Evolutionary conservation across 2,888 invertebrate species (phyloP), one percentile per base, ranked within the genome.

Genomic region (Macrosiphum euphorbiae): DNA sequence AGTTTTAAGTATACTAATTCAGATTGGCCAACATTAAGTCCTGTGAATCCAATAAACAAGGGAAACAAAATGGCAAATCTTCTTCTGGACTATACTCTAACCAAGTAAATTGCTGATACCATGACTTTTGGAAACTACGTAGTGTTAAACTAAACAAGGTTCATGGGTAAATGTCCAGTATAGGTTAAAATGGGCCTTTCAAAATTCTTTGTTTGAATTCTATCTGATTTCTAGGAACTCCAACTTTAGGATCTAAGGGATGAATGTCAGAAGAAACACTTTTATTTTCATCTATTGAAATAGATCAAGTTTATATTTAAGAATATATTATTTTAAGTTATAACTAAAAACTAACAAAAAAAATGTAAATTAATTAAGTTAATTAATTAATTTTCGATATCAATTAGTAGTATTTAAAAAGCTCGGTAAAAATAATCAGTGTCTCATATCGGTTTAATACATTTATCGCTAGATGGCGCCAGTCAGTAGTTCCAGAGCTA

Each of bases 91-190:
- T 78, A n/a, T 78, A 78, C 28, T 78, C 84, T 85, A 85, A 85
- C 84, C 85, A 85, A 85, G 44, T 85, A 85, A 44, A 85, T 44
- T 85, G 84, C 41, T 85, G 41, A 24, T 85, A 85, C 84, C 28
- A 41, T 41, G 84, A 41, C 20, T 41, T 35, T 84, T 84, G 84
- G n/a, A 84, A 84, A 84, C 84, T 85, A 85, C 44, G 85, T 13
- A 44, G 28, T 85, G n/a, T 26, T 20, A 44, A 44, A 85, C 44
- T 44, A 85, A 85, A 85, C 41, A 85, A 0, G 50, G 11, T 87
- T 87, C 44, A 44, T 26, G 28, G 28, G 50, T n/a, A 87, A 87
- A 50, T 50, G 10, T 50, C 50, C 50, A 87, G 28, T 87, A n/a
- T 28, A 13, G 86, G 50, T 50, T 50, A 28, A 87, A 87, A 87